Evolutionary conservation across 2,113 vertebrate genomes (phyloP).

Genomic region (Centropus unirufus): DNA sequence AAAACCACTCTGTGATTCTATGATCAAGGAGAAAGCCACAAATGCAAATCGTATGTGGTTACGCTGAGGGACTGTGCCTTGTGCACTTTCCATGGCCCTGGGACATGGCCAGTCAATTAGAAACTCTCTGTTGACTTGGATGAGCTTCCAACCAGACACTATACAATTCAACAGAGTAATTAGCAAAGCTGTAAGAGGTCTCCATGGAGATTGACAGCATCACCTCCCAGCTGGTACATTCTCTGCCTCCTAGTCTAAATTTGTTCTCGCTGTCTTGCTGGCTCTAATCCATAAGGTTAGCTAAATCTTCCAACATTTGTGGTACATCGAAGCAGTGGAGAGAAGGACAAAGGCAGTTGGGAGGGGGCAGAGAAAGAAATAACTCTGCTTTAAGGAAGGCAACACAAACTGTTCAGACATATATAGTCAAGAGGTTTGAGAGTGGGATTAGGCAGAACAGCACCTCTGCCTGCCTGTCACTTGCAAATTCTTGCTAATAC

Average conservation of each 20-base stretch:
- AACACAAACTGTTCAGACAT: conserved; percentile 41
- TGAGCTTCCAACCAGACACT: conserved; percentile 8
- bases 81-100: not conserved
- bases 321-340: conserved; percentile 20
- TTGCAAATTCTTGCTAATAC: conserved; percentile 73
- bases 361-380: conserved; percentile 20
- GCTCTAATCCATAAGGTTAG: conserved; percentile 27
- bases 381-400: conserved; percentile 10
- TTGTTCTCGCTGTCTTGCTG: conserved; percentile 49
- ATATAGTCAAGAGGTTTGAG: conserved; percentile 26
- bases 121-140: conserved; percentile 7
- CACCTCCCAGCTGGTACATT: conserved; percentile 59
- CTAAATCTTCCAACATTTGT: conserved; percentile 29
- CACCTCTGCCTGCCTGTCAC: conserved; percentile 74
- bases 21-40: not conserved
- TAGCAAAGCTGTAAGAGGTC: conserved; percentile 56
- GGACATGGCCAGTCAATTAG: not conserved
- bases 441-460: conserved; percentile 63
- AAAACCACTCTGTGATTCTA: no score
- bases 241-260: conserved; percentile 50
- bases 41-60: not conserved
- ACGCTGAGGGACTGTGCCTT: not conserved
- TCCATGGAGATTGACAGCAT: conserved; percentile 67
- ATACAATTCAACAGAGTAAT: conserved; percentile 31
- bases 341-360: conserved; percentile 2